Evolutionary conservation across 2,113 vertebrate genomes (phyloP).

Genomic region (Indicator maculatus): DNA sequence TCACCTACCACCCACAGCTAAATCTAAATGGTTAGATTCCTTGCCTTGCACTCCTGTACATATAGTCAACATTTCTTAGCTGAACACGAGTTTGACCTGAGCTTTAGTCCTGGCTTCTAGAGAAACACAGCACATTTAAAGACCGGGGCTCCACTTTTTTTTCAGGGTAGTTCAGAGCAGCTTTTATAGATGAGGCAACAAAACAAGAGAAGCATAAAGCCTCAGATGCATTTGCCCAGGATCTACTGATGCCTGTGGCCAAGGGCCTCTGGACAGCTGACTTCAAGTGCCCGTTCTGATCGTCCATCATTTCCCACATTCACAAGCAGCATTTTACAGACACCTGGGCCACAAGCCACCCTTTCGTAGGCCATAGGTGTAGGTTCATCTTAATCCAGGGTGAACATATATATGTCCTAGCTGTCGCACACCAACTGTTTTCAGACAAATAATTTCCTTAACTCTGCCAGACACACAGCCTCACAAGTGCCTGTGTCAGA

Average conservation of each 20-base stretch:
- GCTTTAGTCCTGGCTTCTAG: not conserved
- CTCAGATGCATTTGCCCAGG: not conserved
- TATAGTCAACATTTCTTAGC: not conserved
- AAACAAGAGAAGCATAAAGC: not conserved
- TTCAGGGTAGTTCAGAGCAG: not conserved
- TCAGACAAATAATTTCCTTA: not conserved
- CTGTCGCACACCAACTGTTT: not conserved
- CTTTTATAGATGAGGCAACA: not conserved
- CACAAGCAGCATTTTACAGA: not conserved
- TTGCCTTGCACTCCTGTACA: not conserved
- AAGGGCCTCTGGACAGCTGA: not conserved
- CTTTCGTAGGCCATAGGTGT: not conserved
- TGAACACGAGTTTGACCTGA: not conserved
- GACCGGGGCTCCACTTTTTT: not conserved
- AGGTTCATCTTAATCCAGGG: not conserved
- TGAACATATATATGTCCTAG: not conserved
- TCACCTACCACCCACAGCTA: not conserved
- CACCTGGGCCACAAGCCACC: not conserved
- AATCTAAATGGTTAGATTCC: not conserved
- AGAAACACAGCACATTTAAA: not conserved
- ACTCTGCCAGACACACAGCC: too few relatives aligned
- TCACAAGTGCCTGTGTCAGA: not conserved
- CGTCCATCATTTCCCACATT: not conserved
- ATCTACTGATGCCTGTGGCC: accelerated
- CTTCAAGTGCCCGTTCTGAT: accelerated